Conservation (phyloP, 2,888 invertebrate genomes). For the Drosophila longiperda region DNA sequence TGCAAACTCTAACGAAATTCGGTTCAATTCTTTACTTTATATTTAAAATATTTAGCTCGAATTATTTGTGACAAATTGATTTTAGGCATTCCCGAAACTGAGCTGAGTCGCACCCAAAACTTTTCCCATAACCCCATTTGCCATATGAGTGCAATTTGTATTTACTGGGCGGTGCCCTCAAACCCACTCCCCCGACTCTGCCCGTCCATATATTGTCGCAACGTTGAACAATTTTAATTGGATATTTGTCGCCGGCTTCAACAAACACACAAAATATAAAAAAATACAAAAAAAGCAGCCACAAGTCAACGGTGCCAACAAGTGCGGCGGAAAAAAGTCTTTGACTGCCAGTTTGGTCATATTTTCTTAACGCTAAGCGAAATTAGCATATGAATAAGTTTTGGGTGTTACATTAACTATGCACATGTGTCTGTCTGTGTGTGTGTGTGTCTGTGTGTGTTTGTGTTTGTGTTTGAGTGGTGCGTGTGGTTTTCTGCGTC, state of each 20-base stretch:
- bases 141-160: conserved; percentile 23
- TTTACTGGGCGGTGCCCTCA: conserved; percentile 4
- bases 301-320: conserved; percentile 45
- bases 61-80: conserved; percentile 3
- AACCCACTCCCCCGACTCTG: background rate
- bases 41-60: background rate
- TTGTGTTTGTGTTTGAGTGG: conserved; percentile 25
- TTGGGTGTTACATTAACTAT: conserved; percentile 45
- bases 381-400: conserved; percentile 76
- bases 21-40: background rate
- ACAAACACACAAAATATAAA: conserved; percentile 15
- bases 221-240: conserved; percentile 72
- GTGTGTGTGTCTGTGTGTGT: conserved; percentile 23
- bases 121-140: conserved; percentile 24
- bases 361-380: conserved; percentile 62
- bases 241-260: conserved; percentile 64
- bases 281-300: conserved; percentile 46
- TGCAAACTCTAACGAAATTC: too few relatives aligned
- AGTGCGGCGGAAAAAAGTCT: conserved; percentile 39
- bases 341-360: conserved; percentile 32
- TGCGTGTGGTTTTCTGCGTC: conserved; percentile 61
- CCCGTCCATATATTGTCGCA: conserved; percentile 55
- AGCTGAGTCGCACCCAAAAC: background rate
- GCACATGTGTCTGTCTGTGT: conserved; percentile 5
- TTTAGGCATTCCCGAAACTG: conserved; percentile 6